These are phyloP conservation scores for Acleris cristana DNA, from an alignment of 2,888 invertebrate genomes.

Conservation along the genomic window DNA sequence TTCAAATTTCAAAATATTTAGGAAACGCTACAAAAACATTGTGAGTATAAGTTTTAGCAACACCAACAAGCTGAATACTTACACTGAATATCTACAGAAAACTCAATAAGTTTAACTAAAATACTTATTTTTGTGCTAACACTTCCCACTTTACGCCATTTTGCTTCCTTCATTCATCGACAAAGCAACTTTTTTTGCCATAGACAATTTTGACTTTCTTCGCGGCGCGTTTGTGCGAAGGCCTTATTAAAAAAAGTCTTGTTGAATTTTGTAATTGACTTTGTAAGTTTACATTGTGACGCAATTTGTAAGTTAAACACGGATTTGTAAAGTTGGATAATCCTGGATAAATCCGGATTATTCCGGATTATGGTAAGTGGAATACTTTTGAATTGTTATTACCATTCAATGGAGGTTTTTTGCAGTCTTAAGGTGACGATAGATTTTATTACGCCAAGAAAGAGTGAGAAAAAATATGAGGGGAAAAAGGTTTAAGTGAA, in stretches of 20 bases:
- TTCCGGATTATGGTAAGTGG: background rate
- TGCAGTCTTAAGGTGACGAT: too few relatives aligned
- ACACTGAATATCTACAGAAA: too few relatives aligned
- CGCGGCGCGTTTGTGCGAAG: background rate
- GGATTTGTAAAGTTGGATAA: background rate
- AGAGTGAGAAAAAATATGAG: too few relatives aligned
- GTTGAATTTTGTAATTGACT: slow-evolving; percentile 43
- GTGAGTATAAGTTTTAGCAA: too few relatives aligned
- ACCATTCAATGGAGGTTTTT: too few relatives aligned
- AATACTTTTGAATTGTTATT: background rate
- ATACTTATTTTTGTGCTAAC: background rate
- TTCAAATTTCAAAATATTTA: too few relatives aligned
- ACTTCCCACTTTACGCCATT: background rate
- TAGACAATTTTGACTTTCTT: background rate
- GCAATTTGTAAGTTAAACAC: slow-evolving; percentile 38
- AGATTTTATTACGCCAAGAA: too few relatives aligned
- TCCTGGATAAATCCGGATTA: background rate
- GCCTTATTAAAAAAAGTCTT: slow-evolving; percentile 21
- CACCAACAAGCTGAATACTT: too few relatives aligned
- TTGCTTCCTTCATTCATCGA: background rate
- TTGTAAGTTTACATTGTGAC: slow-evolving; percentile 43
- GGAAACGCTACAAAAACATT: too few relatives aligned
- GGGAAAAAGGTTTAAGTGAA: too few relatives aligned
- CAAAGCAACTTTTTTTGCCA: background rate
- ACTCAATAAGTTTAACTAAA: too few relatives aligned